phyloP scores from a whole-genome alignment of 2,113 vertebrate species.

The Machaerirhynchus nigripectus region DNA sequence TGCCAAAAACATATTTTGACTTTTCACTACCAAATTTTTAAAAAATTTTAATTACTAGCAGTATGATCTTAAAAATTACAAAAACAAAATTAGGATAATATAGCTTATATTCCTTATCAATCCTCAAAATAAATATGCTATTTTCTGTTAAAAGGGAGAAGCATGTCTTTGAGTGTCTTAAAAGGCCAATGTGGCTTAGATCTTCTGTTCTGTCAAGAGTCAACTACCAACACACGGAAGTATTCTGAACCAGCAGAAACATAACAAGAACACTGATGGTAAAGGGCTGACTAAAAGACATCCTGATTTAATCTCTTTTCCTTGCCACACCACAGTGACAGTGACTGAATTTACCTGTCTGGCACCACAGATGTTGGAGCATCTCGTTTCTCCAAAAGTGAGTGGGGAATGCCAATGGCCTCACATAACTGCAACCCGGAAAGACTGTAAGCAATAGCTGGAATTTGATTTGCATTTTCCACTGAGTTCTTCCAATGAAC shows the following conservation, averaged over 20 bases:
- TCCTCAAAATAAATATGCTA: background rate
- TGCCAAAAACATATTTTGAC: background rate
- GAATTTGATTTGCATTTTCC: background rate
- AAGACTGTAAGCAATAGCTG: background rate
- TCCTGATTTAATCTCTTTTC: background rate
- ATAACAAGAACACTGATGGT: background rate
- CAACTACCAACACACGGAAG: background rate
- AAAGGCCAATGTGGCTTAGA: background rate
- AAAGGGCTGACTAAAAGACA: background rate
- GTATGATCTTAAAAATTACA: background rate
- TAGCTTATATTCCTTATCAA: background rate
- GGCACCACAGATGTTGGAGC: background rate
- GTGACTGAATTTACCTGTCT: background rate
- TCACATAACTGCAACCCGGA: fast-evolving
- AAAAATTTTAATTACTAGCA: background rate
- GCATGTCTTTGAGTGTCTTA: background rate
- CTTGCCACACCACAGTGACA: background rate
- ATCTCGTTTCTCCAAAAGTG: background rate
- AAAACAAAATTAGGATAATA: background rate
- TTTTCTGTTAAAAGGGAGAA: background rate
- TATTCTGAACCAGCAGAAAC: background rate
- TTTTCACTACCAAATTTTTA: background rate
- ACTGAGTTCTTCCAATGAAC: background rate
- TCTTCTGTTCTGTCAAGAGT: background rate
- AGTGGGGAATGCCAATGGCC: background rate